Evolutionary conservation across 2,797 vertebrate species (phyloP).

Genomic region (Phyllotis vaccarum): DNA sequence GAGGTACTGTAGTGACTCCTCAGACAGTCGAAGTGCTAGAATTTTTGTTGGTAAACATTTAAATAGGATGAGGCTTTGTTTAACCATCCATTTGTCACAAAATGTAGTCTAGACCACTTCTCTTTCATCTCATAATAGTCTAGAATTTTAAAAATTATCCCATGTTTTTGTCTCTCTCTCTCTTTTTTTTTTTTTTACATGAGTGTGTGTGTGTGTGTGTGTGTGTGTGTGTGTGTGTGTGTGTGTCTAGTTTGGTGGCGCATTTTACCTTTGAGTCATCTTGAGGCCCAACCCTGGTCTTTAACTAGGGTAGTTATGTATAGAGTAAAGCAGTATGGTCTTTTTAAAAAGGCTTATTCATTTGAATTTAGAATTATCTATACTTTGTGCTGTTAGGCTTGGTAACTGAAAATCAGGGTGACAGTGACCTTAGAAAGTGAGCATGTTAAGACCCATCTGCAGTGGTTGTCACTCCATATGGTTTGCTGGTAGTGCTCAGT

Average conservation of each 20-base stretch:
- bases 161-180: neutral
- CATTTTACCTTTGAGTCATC: neutral
- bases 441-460: neutral
- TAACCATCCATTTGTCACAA: slow-evolving; percentile 15
- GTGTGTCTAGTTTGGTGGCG: neutral
- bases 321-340: neutral
- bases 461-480: neutral
- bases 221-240: neutral
- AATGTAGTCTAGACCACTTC: neutral
- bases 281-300: neutral
- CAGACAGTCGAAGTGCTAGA: neutral
- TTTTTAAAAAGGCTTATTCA: slow-evolving; percentile 16
- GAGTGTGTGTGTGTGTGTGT: too few relatives aligned
- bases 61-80: neutral
- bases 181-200: neutral
- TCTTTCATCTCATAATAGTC: neutral
- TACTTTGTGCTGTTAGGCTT: slow-evolving; percentile 35
- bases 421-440: neutral
- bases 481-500: neutral
- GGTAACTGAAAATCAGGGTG: slow-evolving; percentile 26
- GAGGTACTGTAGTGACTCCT: neutral
- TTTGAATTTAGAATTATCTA: slow-evolving; percentile 39
- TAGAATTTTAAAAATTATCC: slow-evolving; percentile 50
- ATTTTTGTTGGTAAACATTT: neutral
- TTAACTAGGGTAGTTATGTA: neutral